Percentiles rank a stretch among this genome's conserved stretches.
Conservation (phyloP, 2,113 vertebrate genomes). For the Cryptotis parvus region DNA sequence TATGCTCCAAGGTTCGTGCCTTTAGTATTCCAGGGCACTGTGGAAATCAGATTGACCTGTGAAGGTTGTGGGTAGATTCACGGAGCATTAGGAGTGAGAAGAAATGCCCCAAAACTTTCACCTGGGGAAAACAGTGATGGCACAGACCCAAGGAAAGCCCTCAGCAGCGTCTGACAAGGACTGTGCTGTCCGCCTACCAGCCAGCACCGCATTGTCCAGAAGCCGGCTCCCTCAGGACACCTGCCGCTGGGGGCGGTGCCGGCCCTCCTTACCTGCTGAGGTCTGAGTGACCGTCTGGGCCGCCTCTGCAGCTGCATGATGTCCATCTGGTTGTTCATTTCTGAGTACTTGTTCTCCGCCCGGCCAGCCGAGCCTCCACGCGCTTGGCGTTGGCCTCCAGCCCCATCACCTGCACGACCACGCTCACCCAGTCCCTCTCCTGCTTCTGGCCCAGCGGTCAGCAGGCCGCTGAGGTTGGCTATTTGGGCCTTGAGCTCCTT, state of each 20-base stretch:
- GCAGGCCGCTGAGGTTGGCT: slow-evolving; percentile 93
- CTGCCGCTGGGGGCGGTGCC: too few relatives aligned
- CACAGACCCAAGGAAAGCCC: neutral
- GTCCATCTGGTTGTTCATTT: slow-evolving; percentile 96
- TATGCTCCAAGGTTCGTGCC: neutral
- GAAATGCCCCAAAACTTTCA: neutral
- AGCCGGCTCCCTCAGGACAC: neutral
- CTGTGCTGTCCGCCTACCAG: too few relatives aligned
- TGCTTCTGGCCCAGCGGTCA: slow-evolving; percentile 94
- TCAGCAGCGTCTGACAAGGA: too few relatives aligned
- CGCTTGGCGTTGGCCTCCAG: slow-evolving; percentile 92
- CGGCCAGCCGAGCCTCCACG: slow-evolving; percentile 91
- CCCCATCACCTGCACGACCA: slow-evolving; percentile 95
- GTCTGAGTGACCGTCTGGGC: slow-evolving; percentile 93
- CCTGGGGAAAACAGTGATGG: neutral
- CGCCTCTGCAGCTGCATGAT: slow-evolving; percentile 97
- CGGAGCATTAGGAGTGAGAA: neutral
- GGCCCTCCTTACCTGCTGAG: slow-evolving; percentile 92
- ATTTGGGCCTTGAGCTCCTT: slow-evolving; percentile 93
- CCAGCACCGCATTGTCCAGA: neutral
- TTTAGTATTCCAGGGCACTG: neutral
- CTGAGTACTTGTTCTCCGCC: slow-evolving; percentile 96
- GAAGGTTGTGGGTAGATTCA: neutral
- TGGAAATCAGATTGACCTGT: neutral
- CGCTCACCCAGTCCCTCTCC: slow-evolving; percentile 91